Base-by-base conservation (phyloP, 2,113 vertebrate species). In the Brachypteracias leptosomus region DNA sequence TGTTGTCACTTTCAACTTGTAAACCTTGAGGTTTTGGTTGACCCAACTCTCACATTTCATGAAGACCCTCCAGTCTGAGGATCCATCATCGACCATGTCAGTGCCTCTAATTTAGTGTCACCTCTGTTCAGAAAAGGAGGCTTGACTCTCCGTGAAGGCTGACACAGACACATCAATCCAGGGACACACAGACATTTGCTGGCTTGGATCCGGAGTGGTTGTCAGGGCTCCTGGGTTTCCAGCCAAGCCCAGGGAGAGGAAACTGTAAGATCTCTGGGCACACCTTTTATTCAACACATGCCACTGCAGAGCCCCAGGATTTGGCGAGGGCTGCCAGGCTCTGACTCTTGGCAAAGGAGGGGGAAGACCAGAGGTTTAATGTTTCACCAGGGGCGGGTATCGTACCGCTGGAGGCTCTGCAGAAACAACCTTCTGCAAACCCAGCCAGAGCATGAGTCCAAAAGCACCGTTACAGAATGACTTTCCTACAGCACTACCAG, bases 241-340 rank as follows among this genome's bases (percentile, higher is more conserved):
- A 62, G 4, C 4, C 31, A 62, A 76, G 59, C 33, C 42, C 8
- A 19, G 61, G 65, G 21, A 66, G 55, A 49, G 25, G 20, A 42
- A 80, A 35, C 51, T 51, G 9, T 49, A 29, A 57, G 54, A 72
- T 68, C 16, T 90, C n/a, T 13, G 11, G 61, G 28, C 47, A 70
- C 33, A 36, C 31, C 40, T 65, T 82, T 58, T 29, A n/a, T 78
- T 74, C 71, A 93, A n/a, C 38, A 47, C 15, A 14, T 10, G 18
- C 26, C 17, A 4, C 35, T 5, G 3, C 17, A 0, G 4, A 78
- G 52, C 46, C 24, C 35, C 2, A 1, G 19, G 52, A 59, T 81
- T 81, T 81, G 61, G 29, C 36, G 73, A 54, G 17, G 22, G 42
- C 65, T 84, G 58, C 67, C 71, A 66, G 24, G n/a, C 21, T 90